Evolutionary conservation across 2,113 vertebrate species (phyloP).

Genomic region (Phrynocephalus versicolor): DNA sequence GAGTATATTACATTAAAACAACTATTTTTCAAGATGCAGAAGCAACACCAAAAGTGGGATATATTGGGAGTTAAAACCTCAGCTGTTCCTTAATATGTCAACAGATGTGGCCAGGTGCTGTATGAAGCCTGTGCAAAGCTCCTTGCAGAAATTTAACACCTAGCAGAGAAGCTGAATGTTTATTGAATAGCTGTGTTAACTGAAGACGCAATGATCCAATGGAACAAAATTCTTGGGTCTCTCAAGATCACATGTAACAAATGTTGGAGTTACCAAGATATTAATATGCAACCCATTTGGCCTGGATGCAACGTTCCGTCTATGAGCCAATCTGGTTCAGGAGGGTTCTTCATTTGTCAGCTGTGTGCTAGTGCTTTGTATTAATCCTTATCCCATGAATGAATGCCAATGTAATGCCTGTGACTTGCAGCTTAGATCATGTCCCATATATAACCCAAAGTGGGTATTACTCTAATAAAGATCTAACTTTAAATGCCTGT

Average conservation of each 20-base stretch:
- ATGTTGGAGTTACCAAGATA: not conserved
- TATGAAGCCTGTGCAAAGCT: not conserved
- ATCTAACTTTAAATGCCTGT: too few species aligned
- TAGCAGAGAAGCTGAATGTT: not conserved
- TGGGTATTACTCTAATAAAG: not conserved
- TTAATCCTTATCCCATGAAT: not conserved
- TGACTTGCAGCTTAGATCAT: not conserved
- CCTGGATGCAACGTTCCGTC: not conserved
- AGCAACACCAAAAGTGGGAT: not conserved
- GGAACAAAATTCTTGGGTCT: not conserved
- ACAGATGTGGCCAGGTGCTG: conserved; percentile 31
- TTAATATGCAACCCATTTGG: not conserved
- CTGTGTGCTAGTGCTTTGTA: not conserved
- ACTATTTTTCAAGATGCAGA: not conserved
- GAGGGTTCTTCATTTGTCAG: not conserved
- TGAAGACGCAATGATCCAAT: not conserved
- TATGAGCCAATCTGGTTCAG: not conserved
- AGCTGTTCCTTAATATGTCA: conserved; percentile 31
- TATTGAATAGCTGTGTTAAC: conserved; percentile 1
- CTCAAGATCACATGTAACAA: not conserved
- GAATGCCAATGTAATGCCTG: too few species aligned
- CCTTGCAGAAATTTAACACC: conserved; percentile 1
- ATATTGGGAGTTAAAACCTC: conserved; percentile 2
- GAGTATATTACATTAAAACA: conserved; percentile 3
- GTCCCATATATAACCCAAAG: not conserved